These are phyloP conservation scores for Agrotis segetum DNA, from an alignment of 2,888 invertebrate species.

Conservation along the genomic window DNA sequence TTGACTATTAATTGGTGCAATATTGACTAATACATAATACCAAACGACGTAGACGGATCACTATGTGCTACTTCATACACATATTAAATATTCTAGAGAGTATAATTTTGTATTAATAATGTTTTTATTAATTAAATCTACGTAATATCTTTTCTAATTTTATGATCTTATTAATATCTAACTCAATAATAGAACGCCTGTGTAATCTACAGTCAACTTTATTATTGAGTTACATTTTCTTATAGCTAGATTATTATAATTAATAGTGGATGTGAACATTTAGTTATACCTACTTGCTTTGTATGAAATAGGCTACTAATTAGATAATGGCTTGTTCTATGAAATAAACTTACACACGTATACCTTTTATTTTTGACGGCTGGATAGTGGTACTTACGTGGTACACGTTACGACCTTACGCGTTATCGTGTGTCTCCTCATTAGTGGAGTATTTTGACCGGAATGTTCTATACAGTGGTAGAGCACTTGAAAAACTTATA, in stretches of 20 bases:
- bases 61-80: conserved; percentile 60
- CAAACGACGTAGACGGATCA: conserved; percentile 59
- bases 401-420: neutral
- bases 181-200: conserved; percentile 39
- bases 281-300: conserved; percentile 3
- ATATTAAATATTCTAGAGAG: conserved; percentile 49
- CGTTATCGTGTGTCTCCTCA: neutral
- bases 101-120: conserved; percentile 36
- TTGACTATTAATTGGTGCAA: conserved; percentile 68
- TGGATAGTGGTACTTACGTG: neutral
- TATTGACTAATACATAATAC: conserved; percentile 62
- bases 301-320: conserved; percentile 27
- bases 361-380: conserved; percentile 21
- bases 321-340: conserved; percentile 38
- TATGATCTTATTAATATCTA: conserved; percentile 38
- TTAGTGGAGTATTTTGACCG: neutral
- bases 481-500: neutral
- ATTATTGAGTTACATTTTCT: conserved; percentile 43
- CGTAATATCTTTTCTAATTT: conserved; percentile 14
- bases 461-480: neutral
- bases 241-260: conserved; percentile 44
- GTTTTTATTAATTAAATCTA: conserved; percentile 39
- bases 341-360: conserved; percentile 25
- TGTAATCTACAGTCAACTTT: conserved; percentile 28
- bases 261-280: conserved; percentile 60